Evolutionary conservation across 2,797 vertebrate genomes (phyloP).

Genomic region (Peromyscus attwateri): DNA sequence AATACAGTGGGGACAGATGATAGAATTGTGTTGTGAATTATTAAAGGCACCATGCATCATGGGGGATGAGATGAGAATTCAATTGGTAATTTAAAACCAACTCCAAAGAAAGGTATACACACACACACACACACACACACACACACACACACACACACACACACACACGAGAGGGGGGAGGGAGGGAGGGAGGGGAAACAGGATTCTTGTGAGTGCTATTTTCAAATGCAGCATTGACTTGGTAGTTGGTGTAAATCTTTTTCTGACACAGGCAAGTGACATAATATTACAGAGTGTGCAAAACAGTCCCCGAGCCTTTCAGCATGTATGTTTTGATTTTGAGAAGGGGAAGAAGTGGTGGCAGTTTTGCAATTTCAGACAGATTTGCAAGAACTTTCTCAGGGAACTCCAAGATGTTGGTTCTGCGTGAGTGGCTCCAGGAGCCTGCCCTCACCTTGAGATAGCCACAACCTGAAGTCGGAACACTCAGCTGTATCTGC

Average conservation of each 20-base stretch:
- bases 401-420: background rate
- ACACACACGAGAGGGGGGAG: background rate
- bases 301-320: background rate
- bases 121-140: background rate
- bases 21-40: constrained; percentile 46
- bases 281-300: background rate
- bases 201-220: background rate
- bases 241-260: constrained; percentile 22
- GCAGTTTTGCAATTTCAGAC: background rate
- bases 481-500: background rate
- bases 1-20: constrained; percentile 8
- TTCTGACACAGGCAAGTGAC: background rate
- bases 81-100: constrained; percentile 14
- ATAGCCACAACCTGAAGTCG: background rate
- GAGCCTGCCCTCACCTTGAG: background rate
- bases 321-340: background rate
- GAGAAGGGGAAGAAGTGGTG: background rate
- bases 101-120: constrained; percentile 19
- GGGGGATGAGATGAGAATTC: constrained; percentile 29
- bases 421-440: fast-evolving
- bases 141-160: too few relatives aligned
- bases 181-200: background rate
- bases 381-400: background rate
- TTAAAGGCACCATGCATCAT: background rate
- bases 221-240: background rate